phyloP scores from a whole-genome alignment of 2,113 vertebrate genomes.

The Pseudorectes ferrugineus region DNA sequence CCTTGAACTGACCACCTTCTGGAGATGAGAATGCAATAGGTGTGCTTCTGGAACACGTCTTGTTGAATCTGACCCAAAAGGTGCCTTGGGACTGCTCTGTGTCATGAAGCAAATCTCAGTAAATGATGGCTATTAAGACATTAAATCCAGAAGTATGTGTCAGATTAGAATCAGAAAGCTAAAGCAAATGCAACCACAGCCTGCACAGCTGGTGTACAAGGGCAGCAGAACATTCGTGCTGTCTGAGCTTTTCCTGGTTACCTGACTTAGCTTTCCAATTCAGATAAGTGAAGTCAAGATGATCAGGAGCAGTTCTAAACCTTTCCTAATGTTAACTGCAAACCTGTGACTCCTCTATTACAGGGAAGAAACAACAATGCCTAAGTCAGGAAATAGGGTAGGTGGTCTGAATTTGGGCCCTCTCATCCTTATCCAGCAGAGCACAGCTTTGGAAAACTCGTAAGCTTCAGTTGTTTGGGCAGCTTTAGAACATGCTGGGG shows the following conservation, averaged over 20 bases:
- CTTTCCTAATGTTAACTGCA: background rate
- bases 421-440: background rate
- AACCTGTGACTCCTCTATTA: background rate
- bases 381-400: background rate
- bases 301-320: background rate
- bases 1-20: background rate
- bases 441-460: rapidly evolving
- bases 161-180: background rate
- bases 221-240: background rate
- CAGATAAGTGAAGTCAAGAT: background rate
- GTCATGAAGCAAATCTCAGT: background rate
- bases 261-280: background rate
- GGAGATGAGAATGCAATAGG: background rate
- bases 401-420: background rate
- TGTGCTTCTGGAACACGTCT: background rate
- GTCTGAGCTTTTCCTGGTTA: background rate
- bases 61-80: background rate
- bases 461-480: background rate
- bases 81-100: background rate
- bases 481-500: background rate
- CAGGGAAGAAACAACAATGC: background rate
- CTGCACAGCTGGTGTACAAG: background rate
- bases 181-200: background rate
- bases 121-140: background rate
- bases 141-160: background rate